A percentile compares a stretch with the other conserved stretches of the same genome.
Evolutionary conservation across 2,888 invertebrate genomes (phyloP).

Genomic region (Neocrepidodera transversa): DNA sequence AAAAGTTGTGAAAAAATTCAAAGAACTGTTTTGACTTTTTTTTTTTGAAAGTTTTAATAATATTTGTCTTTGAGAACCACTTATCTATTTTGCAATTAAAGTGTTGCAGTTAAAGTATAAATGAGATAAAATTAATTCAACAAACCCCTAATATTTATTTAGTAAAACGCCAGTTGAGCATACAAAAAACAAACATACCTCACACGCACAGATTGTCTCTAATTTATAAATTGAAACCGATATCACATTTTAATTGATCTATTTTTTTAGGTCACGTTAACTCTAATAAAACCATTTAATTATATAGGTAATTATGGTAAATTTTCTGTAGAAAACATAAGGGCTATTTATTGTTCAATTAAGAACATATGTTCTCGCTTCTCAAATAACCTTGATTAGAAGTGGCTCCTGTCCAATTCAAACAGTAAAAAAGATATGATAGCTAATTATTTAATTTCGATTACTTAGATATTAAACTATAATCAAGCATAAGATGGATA

Average conservation of each 20-base stretch:
- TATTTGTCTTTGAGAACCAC: too few relatives aligned
- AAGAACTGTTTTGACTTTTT: too few relatives aligned
- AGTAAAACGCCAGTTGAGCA: slow-evolving; percentile 19
- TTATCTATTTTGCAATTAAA: too few relatives aligned
- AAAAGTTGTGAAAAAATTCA: too few relatives aligned
- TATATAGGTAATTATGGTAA: slow-evolving; percentile 33
- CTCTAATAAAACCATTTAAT: slow-evolving; percentile 32
- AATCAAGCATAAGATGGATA: too few relatives aligned
- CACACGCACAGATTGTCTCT: slow-evolving; percentile 12
- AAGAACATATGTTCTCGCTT: slow-evolving; percentile 30
- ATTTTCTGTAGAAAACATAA: slow-evolving; percentile 33
- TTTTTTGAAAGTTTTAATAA: too few relatives aligned
- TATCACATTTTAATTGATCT: slow-evolving; percentile 34
- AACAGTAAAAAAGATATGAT: too few relatives aligned
- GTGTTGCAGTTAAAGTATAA: too few relatives aligned
- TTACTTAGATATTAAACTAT: too few relatives aligned
- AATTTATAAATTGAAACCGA: slow-evolving; percentile 30
- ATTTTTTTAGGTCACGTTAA: slow-evolving; percentile 33
- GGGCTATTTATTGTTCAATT: slow-evolving; percentile 38
- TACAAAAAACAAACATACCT: slow-evolving; percentile 14
- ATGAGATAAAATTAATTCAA: too few relatives aligned
- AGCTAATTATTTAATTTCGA: too few relatives aligned
- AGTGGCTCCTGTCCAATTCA: slow-evolving; percentile 1
- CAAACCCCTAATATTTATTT: slow-evolving; percentile 2
- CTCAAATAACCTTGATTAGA: slow-evolving; percentile 22